These are phyloP conservation scores for Strix uralensis DNA, from an alignment of 2,113 vertebrate genomes.

Conservation along the genomic window DNA sequence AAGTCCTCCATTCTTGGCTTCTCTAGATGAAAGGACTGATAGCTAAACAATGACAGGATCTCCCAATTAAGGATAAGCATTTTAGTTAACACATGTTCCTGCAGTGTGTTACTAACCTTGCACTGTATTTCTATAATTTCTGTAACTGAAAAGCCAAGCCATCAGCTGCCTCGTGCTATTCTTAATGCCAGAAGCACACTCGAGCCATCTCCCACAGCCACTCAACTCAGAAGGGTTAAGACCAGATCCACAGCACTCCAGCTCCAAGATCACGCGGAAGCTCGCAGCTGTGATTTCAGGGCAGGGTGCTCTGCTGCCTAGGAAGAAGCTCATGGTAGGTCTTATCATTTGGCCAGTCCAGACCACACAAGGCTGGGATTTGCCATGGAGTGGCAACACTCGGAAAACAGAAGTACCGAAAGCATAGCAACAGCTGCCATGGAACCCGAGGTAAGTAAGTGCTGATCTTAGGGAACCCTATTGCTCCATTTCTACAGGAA, in stretches of 20 bases:
- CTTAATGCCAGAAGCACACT: not conserved
- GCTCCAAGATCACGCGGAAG: not conserved
- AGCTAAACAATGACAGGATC: not conserved
- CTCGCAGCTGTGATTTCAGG: not conserved
- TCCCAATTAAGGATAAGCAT: not conserved
- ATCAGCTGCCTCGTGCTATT: not conserved
- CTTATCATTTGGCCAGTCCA: not conserved
- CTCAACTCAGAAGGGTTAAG: not conserved
- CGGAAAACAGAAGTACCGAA: not conserved
- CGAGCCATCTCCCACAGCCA: not conserved
- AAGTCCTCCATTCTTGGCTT: not conserved
- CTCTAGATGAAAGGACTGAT: not conserved
- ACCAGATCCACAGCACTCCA: not conserved
- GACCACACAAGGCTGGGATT: not conserved
- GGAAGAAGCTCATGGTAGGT: not conserved
- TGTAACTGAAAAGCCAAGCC: not conserved
- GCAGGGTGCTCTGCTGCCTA: not conserved
- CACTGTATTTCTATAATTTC: not conserved
- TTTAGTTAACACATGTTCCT: not conserved
- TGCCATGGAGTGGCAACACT: not conserved
- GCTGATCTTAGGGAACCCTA: not conserved
- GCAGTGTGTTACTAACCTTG: not conserved
- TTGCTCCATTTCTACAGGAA: not conserved
- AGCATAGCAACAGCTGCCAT: not conserved
- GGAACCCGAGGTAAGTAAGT: rapidly evolving